Evolutionary conservation across 2,113 vertebrate genomes (phyloP).

Genomic region (Entelurus aequoreus): DNA sequence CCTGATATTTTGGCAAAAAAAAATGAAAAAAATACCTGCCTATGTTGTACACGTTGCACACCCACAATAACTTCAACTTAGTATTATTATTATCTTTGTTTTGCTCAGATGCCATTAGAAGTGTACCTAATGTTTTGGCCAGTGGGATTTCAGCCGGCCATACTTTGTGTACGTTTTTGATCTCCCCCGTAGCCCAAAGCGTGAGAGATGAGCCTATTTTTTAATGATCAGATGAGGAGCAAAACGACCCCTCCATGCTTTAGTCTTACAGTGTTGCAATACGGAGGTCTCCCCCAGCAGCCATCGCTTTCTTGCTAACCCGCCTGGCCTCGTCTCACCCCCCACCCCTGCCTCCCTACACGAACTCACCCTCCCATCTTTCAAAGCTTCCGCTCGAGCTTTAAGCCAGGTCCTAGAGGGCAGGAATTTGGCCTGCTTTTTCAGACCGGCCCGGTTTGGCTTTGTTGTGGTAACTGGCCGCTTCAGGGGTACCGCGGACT

Average conservation of each 20-base stretch:
- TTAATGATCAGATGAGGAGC: conserved; percentile 73
- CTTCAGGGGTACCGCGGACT: conserved; percentile 57
- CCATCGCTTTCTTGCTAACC: conserved; percentile 52
- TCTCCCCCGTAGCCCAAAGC: conserved; percentile 61
- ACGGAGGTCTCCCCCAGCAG: conserved; percentile 57
- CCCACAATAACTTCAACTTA: too few relatives aligned
- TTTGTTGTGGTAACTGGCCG: conserved; percentile 70
- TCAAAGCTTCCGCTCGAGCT: conserved; percentile 61
- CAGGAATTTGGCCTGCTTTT: conserved; percentile 66
- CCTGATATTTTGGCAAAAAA: too few relatives aligned
- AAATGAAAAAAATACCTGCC: too few relatives aligned
- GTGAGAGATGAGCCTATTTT: conserved; percentile 63
- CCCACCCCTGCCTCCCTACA: conserved; percentile 25
- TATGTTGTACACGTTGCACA: too few relatives aligned
- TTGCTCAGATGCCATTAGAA: background rate
- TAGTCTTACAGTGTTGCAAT: conserved; percentile 57
- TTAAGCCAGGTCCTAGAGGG: conserved; percentile 64
- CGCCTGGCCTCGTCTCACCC: conserved; percentile 47
- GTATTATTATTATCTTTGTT: too few relatives aligned
- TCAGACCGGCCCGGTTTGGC: conserved; percentile 55
- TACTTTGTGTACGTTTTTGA: conserved; percentile 29
- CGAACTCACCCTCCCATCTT: conserved; percentile 35
- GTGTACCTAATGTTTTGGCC: background rate
- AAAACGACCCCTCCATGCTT: conserved; percentile 61
- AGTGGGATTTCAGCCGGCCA: conserved; percentile 29